Evolutionary conservation across 2,797 vertebrate species (phyloP).

Genomic region (Malurus leucopterus): DNA sequence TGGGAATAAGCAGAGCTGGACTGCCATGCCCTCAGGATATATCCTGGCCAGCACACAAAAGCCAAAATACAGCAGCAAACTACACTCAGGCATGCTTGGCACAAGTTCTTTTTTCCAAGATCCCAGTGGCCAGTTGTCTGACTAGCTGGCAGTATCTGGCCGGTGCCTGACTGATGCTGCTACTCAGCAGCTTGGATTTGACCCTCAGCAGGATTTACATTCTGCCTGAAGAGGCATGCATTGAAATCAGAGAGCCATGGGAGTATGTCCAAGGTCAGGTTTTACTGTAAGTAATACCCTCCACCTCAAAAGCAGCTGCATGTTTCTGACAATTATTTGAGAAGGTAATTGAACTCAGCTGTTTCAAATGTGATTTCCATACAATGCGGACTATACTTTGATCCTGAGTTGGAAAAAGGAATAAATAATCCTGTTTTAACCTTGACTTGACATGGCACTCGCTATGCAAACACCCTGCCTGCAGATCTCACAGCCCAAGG

Average conservation of each 20-base stretch:
- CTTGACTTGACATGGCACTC: neutral
- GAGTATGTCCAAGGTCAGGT: neutral
- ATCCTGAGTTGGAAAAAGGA: conserved; percentile 16
- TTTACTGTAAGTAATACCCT: conserved; percentile 20
- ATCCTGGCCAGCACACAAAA: neutral
- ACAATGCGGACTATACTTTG: conserved; percentile 14
- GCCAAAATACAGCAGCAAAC: neutral
- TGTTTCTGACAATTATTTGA: conserved; percentile 18
- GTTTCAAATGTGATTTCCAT: conserved; percentile 46
- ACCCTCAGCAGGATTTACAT: conserved; percentile 16
- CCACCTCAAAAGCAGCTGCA: neutral
- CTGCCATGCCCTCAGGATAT: neutral
- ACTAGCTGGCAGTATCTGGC: neutral
- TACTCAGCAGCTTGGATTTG: conserved; percentile 27
- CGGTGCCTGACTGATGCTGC: neutral
- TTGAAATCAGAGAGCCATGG: neutral
- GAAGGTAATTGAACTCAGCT: conserved; percentile 40
- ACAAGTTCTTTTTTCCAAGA: neutral
- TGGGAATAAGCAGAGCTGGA: neutral
- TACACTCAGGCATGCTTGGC: neutral
- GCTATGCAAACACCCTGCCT: conserved; percentile 5
- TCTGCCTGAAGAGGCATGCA: neutral
- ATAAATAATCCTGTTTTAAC: neutral
- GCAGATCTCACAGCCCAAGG: neutral
- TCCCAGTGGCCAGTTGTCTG: neutral